Conservation (phyloP, 2,113 vertebrate species). For the Engystomops pustulosus region DNA sequence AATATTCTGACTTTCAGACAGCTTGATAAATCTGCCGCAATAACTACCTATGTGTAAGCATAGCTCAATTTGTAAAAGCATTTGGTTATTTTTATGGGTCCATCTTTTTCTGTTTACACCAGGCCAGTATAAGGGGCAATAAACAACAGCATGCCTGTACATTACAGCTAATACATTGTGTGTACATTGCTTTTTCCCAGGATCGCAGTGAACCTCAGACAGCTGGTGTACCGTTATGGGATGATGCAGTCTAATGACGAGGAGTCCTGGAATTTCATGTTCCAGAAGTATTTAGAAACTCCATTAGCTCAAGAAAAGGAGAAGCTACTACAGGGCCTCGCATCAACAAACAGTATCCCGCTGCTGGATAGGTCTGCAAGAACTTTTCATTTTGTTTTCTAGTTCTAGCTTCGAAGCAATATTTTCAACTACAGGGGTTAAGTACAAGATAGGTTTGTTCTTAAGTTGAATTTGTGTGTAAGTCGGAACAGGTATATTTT, state of each 20-base stretch:
- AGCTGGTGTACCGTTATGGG: conserved; percentile 90
- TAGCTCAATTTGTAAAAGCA: too few species aligned
- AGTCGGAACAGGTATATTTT: too few species aligned
- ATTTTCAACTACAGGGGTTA: too few species aligned
- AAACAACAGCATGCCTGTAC: not conserved
- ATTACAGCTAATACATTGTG: not conserved
- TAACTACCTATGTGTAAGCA: too few species aligned
- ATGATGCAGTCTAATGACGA: conserved; percentile 84
- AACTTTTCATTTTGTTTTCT: conserved; percentile 43
- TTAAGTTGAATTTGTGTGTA: too few species aligned
- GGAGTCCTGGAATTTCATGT: conserved; percentile 81
- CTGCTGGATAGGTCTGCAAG: conserved; percentile 81
- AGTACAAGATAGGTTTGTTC: too few species aligned
- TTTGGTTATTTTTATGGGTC: not conserved
- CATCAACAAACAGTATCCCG: conserved; percentile 79
- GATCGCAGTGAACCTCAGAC: conserved; percentile 84
- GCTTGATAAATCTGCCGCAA: too few species aligned
- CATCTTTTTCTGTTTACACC: not conserved
- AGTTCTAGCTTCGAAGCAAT: not conserved
- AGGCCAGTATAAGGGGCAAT: not conserved
- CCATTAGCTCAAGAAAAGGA: conserved; percentile 94
- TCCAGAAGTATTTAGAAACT: conserved; percentile 77
- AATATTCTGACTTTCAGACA: too few species aligned
- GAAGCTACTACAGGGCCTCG: conserved; percentile 92
- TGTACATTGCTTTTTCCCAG: conserved; percentile 65